Percentiles rank a stretch among this genome's conserved stretches.
These are phyloP conservation scores for Plagodis pulveraria DNA, from an alignment of 2,888 invertebrate genomes.

Conservation along the genomic window DNA sequence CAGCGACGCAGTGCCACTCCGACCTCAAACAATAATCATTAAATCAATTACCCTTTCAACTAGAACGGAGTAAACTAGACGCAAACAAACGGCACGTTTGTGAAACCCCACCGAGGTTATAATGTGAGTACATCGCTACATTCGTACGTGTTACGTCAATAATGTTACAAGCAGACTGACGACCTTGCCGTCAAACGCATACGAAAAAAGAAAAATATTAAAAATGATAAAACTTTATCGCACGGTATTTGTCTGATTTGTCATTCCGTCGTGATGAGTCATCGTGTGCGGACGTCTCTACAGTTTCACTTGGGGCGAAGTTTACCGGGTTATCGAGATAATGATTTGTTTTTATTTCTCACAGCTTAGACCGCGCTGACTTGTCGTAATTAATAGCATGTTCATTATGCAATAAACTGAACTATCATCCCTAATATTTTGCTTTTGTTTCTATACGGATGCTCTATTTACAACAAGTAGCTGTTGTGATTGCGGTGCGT, in stretches of 20 bases:
- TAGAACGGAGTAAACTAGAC: constrained; percentile 47
- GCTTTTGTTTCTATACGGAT: no score
- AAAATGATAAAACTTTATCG: constrained; percentile 43
- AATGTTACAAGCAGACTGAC: constrained; percentile 40
- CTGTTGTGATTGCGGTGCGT: no score
- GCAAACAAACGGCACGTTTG: constrained; percentile 48
- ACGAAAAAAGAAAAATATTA: constrained; percentile 45
- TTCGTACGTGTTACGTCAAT: constrained; percentile 55
- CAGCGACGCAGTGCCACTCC: constrained; percentile 45
- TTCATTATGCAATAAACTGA: constrained; percentile 35
- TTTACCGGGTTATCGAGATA: constrained; percentile 65
- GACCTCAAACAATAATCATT: constrained; percentile 48
- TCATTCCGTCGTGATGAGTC: constrained; percentile 66
- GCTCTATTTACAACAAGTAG: no score
- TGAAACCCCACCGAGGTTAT: constrained; percentile 54
- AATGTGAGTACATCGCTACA: constrained; percentile 53
- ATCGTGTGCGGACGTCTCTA: constrained; percentile 54
- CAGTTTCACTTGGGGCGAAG: constrained; percentile 41
- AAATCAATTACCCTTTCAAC: constrained; percentile 55
- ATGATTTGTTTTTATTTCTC: constrained; percentile 65
- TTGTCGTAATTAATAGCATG: constrained; percentile 47
- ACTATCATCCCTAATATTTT: not conserved
- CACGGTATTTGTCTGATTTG: constrained; percentile 40
- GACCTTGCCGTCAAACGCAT: constrained; percentile 55
- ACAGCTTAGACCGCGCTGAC: constrained; percentile 50